phyloP scores from a whole-genome alignment of 2,797 vertebrate species.

The Spinus olivaceus region DNA sequence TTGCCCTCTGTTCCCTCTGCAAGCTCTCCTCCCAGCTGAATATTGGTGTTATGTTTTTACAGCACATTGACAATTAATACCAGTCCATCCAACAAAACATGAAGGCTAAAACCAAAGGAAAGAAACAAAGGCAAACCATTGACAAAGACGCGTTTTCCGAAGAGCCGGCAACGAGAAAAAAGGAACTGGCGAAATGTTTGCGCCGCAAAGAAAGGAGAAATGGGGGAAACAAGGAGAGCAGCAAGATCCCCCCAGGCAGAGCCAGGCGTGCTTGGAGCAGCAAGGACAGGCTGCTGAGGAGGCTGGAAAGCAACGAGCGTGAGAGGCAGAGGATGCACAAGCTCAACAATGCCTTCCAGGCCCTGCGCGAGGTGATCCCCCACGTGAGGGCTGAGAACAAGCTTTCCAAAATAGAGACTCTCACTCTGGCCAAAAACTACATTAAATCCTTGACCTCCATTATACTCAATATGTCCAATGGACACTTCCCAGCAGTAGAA shows the following conservation, averaged over 20 bases:
- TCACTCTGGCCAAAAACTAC: conserved; percentile 97
- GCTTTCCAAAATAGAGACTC: conserved; percentile 98
- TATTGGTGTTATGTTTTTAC: conserved; percentile 24
- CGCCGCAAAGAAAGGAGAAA: conserved; percentile 63
- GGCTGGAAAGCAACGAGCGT: conserved; percentile 94
- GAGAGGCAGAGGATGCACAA: conserved; percentile 99
- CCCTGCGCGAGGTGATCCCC: conserved; percentile 91
- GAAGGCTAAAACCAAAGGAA: conserved; percentile 90
- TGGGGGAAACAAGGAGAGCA: conserved; percentile 39
- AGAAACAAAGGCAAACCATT: conserved; percentile 73
- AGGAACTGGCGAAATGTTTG: conserved; percentile 81
- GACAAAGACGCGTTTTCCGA: conserved; percentile 75
- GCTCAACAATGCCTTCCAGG: conserved; percentile 98
- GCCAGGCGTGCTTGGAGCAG: conserved; percentile 67
- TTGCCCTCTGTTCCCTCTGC: background rate
- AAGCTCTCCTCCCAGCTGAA: background rate
- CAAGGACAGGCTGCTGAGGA: conserved; percentile 82
- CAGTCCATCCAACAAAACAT: conserved; percentile 69
- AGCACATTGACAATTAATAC: conserved; percentile 28
- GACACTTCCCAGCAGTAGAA: conserved; percentile 78
- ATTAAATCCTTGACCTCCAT: conserved; percentile 94
- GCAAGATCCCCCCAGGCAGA: background rate
- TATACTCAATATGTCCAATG: conserved; percentile 89
- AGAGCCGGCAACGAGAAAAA: conserved; percentile 79
- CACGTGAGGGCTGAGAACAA: conserved; percentile 94